Evolutionary conservation across 2,888 invertebrate species (phyloP), one percentile per base, ranked within the genome.

Genomic region (Cerceris ruficornis): DNA sequence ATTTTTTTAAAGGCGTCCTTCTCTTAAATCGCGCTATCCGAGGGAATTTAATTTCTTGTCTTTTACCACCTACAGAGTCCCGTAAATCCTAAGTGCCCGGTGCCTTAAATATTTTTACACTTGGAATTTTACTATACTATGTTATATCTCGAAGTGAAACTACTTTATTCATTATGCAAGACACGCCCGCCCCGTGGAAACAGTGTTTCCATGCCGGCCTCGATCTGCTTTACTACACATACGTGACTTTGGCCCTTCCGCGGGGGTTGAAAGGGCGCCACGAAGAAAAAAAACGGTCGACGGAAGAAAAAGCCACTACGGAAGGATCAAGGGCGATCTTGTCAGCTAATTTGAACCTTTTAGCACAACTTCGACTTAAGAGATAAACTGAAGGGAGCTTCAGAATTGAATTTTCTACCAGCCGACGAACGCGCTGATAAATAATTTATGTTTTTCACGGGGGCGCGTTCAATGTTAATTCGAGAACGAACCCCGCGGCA

Each of bases 211-310:
- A 46, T 50, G 62, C 75, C 72, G 83, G 81, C 49, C 82, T 82
- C 88, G 90, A 89, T 89, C 87, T 88, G 88, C 89, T 89, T 90
- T 90, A 90, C 88, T 87, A 86, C 86, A 80, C 86, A 89, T 88
- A 89, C 90, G 90, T 90, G 90, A 90, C 89, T 89, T 62, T 69
- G 77, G 75, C 79, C 71, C 70, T 15, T 9, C 41, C 41, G 2
- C 2, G 8, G 11, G 28, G 43, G 11, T 46, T 28, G 28, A 28
- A 28, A 28, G 28, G 28, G 28, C 28, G 1, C 28, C 28, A 28
- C 50, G 46, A 49, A 49, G 52, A 28, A 46, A 57, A 39, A 49
- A 57, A 41, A n/a, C 6, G 43, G 11, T 8, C 50, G 17, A 15
- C 11, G 55, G 13, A 58, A 42, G 41, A 39, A 59, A 11, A 7